Base-by-base conservation (phyloP, 2,888 invertebrate genomes). In the Lasioglossum villosulum region DNA sequence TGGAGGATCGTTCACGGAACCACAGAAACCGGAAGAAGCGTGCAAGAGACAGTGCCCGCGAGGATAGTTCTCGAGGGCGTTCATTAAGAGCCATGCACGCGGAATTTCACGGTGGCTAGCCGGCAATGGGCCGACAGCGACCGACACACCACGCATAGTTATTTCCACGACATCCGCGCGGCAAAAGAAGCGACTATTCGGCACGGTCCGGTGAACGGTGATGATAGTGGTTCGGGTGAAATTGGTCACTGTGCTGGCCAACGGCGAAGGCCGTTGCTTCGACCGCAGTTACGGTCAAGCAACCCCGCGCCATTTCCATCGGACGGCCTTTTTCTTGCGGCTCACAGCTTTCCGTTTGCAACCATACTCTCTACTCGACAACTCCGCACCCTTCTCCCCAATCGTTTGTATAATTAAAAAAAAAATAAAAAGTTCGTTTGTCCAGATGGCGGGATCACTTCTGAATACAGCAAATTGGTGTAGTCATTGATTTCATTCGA, bases 111-210 rank as follows among this genome's bases (percentile, higher is more conserved):
- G 90, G 90, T 90, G 83, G 79, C 75, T 88, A 82, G 78, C 81
- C 84, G 86, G 82, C 86, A 86, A 89, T 89, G 90, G 82, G 78
- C 78, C 77, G 80, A 70, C 73, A 80, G 78, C 80, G 71, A 76
- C 78, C 63, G 78, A 71, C 76, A 72, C 77, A 68, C 84, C 84
- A 86, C 87, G 90, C 89, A 90, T 89, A 88, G 89, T 90, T 88
- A 90, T 90, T 90, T 90, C 83, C 89, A 90, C 90, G 90, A 90
- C 90, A 90, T 90, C 90, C 90, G 90, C 90, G 89, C 81, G 90
- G 90, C 80, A 88, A 89, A 89, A 90, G 91, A 90, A 90, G 84
- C 86, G 87, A 88, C 90, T 86, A 91, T 91, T 91, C 86, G 91
- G 78, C 88, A 91, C 84, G 91, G 91, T 88, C 84, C 88, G 90